Base-by-base conservation (phyloP, 2,888 invertebrate genomes). In the Tetrapedia diversipes region DNA sequence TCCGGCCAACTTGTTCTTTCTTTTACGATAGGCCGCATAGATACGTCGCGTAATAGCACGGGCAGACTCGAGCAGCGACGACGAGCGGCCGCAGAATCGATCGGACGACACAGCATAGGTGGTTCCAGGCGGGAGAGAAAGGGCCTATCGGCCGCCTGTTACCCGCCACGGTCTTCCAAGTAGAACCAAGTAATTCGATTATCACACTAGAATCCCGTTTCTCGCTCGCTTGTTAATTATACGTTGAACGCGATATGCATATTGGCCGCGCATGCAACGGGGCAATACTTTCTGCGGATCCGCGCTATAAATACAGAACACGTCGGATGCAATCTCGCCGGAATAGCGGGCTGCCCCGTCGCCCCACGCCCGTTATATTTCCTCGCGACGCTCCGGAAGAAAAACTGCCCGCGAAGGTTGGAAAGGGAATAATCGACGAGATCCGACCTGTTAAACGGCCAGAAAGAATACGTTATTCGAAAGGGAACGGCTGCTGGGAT, bases 21-120 rank as follows among this genome's bases (percentile, higher is more conserved):
- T 67, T 75, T 75, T 75, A 63, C 70, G 82, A 80, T 80, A 77
- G 47, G 51, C 54, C 56, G 75, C 74, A 74, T 74, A 82, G 82
- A 82, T 82, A 81, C 29, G 77, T 60, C 32, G 65, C 43, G 66
- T 74, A 77, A 79, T 79, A 65, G 76, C 79, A 43, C 51, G 74
- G 53, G 64, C 54, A 49, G 66, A 47, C 59, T 45, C 34, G 56
- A 10, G 39, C 24, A 29, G 32, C 66, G 27, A 6, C 57, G 59
- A 66, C 57, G 69, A 56, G 2, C 51, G 34, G 60, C 67, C 49
- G 60, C 60, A 69, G 64, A 74, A 82, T 82, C 82, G 82, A 82
- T 82, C 69, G 77, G n/a, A 56, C 74, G 79, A 79, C 79, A 66
- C n/a, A n/a, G n/a, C n/a, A n/a, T n/a, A n/a, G n/a, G 51, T 66